Percentiles rank a stretch among this genome's conserved stretches.
Evolutionary conservation across 2,113 vertebrate species (phyloP).

Genomic region (Coreoperca whiteheadi): DNA sequence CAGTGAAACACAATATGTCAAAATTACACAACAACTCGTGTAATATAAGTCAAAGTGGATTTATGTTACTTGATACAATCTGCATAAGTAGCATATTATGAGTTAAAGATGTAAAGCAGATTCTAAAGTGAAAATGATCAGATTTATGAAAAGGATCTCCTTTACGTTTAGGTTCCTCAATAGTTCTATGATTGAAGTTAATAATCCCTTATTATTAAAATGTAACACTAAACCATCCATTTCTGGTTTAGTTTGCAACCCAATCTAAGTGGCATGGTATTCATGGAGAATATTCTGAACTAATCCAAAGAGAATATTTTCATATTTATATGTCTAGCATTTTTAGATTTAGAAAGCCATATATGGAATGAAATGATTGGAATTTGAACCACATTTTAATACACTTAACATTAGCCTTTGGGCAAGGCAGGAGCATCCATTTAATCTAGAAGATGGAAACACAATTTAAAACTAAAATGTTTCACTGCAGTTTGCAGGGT

Average conservation of each 20-base stretch:
- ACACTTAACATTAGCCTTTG: not conserved
- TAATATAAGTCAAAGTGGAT: slow-evolving; percentile 4
- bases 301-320: slow-evolving; percentile 5
- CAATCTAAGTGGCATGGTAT: not conserved
- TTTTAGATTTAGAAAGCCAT: not conserved
- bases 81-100: slow-evolving; percentile 1
- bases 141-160: not conserved
- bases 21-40: not conserved
- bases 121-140: slow-evolving; percentile 1
- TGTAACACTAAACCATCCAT: not conserved
- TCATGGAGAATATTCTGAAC: not conserved
- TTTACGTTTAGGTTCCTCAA: not conserved
- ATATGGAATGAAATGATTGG: not conserved
- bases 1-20: slow-evolving; percentile 7
- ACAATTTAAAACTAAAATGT: not conserved
- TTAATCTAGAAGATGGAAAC: not conserved
- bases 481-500: slow-evolving; percentile 7
- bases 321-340: not conserved
- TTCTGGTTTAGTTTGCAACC: slow-evolving; percentile 15
- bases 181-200: not conserved
- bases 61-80: slow-evolving; percentile 21
- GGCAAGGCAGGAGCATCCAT: not conserved
- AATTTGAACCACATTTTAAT: not conserved
- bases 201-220: slow-evolving; percentile 5
- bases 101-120: slow-evolving; percentile 20